Evolutionary conservation across 2,888 invertebrate species (phyloP).

Genomic region (Scaptomyza tumidula): DNA sequence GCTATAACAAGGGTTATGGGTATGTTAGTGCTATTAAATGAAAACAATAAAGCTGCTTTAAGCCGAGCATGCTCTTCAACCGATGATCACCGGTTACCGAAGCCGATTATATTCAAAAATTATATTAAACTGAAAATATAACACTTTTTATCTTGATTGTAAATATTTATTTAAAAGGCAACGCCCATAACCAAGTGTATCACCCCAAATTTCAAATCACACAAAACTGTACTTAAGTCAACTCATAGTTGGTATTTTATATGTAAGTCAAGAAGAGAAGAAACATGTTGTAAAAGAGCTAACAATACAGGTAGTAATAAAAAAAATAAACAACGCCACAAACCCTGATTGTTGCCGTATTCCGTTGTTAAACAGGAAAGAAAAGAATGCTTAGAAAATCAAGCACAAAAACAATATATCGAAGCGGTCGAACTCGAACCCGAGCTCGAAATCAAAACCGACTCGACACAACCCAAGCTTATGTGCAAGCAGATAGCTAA

Average conservation of each 20-base stretch:
- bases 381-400: conserved; percentile 7
- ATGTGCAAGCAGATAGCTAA: conserved; percentile 34
- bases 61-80: no score
- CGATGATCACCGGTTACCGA: no score
- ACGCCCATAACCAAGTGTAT: not conserved
- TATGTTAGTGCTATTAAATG: no score
- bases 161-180: not conserved
- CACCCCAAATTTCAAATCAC: conserved; percentile 19
- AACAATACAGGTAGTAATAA: conserved; percentile 73
- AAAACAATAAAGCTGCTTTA: no score
- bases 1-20: no score
- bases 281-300: conserved; percentile 68
- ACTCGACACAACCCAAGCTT: conserved; percentile 38
- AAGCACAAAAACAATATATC: no score
- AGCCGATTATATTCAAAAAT: no score
- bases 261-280: conserved; percentile 32
- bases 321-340: conserved; percentile 55
- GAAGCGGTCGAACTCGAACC: conserved; percentile 9
- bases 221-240: conserved; percentile 19
- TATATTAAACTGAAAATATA: no score
- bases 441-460: conserved; percentile 12
- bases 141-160: no score
- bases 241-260: conserved; percentile 34
- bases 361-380: conserved; percentile 35
- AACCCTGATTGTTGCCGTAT: conserved; percentile 32